phyloP scores from a whole-genome alignment of 2,113 vertebrate genomes.

The Perca flavescens region DNA sequence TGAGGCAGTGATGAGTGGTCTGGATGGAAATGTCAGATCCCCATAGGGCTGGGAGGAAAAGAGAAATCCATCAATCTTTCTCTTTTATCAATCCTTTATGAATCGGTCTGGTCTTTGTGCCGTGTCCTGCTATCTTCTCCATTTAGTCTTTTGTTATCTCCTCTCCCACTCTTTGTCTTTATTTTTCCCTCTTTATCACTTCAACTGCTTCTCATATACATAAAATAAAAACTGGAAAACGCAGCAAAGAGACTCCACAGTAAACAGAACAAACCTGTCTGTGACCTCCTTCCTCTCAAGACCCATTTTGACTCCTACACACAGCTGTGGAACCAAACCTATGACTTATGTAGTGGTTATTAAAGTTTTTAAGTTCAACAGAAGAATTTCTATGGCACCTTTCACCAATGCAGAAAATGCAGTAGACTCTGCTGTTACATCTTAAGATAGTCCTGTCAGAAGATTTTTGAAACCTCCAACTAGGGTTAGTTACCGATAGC shows the following conservation, averaged over 20 bases:
- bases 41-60: slow-evolving; percentile 56
- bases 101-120: slow-evolving; percentile 60
- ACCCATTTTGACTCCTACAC: slow-evolving; percentile 29
- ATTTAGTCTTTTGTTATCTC: slow-evolving; percentile 36
- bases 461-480: not conserved
- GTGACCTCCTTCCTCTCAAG: not conserved
- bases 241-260: not conserved
- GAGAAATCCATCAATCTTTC: slow-evolving; percentile 69
- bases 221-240: slow-evolving; percentile 11
- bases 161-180: not conserved
- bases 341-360: not conserved
- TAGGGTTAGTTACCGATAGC: not conserved
- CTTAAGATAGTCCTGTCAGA: no score
- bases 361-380: not conserved
- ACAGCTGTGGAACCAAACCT: not conserved
- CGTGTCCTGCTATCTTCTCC: slow-evolving; percentile 1
- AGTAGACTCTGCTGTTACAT: no score
- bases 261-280: slow-evolving; percentile 11
- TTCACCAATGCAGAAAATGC: not conserved
- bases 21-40: slow-evolving; percentile 79
- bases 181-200: not conserved
- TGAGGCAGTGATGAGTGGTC: slow-evolving; percentile 63
- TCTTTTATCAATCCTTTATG: slow-evolving; percentile 71
- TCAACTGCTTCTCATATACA: not conserved
- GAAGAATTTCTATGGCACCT: not conserved